phyloP scores from a whole-genome alignment of 2,797 vertebrate genomes.

The Galagoides demidoff region DNA sequence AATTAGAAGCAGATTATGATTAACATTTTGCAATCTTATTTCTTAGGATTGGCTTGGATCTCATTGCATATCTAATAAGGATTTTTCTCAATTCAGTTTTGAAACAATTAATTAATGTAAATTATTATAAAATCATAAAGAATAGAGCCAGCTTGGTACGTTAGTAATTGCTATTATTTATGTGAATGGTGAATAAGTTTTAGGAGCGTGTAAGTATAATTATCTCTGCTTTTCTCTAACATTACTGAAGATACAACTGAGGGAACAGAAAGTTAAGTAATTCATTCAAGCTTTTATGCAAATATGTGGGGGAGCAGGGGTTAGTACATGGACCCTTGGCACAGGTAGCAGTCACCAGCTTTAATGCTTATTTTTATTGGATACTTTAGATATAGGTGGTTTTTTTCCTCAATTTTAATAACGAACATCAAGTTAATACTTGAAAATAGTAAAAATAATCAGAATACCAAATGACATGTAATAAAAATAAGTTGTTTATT shows the following conservation, averaged over 20 bases:
- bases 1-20: background rate
- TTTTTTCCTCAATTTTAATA: background rate
- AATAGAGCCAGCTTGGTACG: background rate
- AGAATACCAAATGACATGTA: background rate
- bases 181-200: background rate
- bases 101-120: background rate
- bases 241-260: background rate
- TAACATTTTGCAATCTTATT: background rate
- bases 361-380: background rate
- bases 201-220: background rate
- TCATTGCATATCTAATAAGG: background rate
- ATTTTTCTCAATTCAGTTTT: conserved; percentile 23
- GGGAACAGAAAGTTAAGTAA: background rate
- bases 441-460: background rate
- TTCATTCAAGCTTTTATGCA: background rate
- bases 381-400: background rate
- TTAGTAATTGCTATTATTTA: background rate
- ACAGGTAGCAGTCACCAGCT: background rate
- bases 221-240: background rate
- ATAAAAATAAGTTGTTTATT: background rate
- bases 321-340: background rate
- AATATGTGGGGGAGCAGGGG: background rate
- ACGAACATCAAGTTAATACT: background rate
- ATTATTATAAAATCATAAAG: background rate
- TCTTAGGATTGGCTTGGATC: background rate